phyloP scores from a whole-genome alignment of 2,888 invertebrate genomes.

The Glyphotaelius pellucidus region DNA sequence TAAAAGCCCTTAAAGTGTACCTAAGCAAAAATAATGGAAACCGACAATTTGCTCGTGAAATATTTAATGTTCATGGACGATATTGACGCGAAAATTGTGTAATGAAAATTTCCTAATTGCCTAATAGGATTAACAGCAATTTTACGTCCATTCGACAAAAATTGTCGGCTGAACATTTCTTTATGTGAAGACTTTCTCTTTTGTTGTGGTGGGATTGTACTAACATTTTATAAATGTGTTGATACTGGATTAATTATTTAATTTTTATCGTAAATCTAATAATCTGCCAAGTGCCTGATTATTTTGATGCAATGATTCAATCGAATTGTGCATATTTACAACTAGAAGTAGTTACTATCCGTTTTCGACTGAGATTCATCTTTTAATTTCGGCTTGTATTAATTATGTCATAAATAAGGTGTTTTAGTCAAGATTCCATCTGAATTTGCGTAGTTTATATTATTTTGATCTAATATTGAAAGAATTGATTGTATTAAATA shows the following conservation, averaged over 20 bases:
- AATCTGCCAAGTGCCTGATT: background rate
- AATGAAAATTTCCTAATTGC: background rate
- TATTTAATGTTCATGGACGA: background rate
- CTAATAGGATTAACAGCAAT: background rate
- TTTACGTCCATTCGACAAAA: background rate
- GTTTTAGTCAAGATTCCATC: too few species aligned
- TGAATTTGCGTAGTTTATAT: too few species aligned
- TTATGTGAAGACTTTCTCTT: background rate
- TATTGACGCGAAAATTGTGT: background rate
- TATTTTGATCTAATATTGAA: too few species aligned
- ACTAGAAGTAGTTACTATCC: background rate
- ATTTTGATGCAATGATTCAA: background rate
- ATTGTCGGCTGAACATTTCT: background rate
- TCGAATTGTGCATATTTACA: background rate
- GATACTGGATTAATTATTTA: too few species aligned
- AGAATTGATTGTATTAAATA: too few species aligned
- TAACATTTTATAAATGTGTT: too few species aligned
- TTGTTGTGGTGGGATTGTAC: background rate
- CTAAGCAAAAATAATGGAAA: background rate
- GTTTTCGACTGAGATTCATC: background rate
- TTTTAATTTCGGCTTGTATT: background rate
- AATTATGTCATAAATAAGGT: too few species aligned
- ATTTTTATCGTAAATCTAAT: too few species aligned
- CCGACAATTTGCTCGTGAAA: background rate
- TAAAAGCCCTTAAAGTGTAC: background rate